These are phyloP conservation scores for Mormyrus hasselquistii DNA, from an alignment of 2,797 vertebrate species.

Conservation along the genomic window DNA sequence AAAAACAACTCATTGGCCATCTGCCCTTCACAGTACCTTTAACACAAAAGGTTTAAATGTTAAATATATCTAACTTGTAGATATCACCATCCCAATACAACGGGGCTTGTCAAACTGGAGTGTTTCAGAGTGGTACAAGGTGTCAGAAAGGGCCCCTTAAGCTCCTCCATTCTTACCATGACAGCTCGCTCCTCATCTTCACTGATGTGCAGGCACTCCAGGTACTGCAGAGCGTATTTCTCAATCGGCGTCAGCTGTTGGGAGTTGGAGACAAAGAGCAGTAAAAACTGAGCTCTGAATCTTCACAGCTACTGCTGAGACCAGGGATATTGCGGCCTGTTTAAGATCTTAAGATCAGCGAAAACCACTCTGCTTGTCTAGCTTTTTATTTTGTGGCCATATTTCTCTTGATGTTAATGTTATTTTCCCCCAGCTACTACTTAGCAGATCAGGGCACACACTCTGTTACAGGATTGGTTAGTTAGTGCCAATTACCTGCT, in stretches of 20 bases:
- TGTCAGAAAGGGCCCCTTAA: neutral
- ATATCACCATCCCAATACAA: neutral
- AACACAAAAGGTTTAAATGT: neutral
- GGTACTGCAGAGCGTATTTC: conserved; percentile 84
- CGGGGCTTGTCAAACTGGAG: neutral
- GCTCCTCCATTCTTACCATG: conserved; percentile 57
- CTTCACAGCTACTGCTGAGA: neutral
- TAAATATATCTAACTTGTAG: neutral
- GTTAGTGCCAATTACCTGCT: neutral
- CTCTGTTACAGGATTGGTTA: neutral
- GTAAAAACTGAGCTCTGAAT: neutral
- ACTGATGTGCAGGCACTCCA: conserved; percentile 75
- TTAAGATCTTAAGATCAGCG: neutral
- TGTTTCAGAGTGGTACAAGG: neutral
- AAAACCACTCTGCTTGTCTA: neutral
- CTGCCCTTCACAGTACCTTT: neutral
- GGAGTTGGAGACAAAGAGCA: neutral
- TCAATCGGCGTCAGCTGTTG: conserved; percentile 86
- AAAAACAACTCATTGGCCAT: neutral
- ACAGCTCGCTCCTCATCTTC: conserved; percentile 62
- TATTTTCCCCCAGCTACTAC: neutral
- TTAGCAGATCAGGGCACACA: neutral
- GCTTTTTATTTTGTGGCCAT: neutral
- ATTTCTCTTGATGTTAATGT: neutral
- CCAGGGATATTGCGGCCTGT: neutral